Base-by-base conservation (phyloP, 2,888 invertebrate genomes). In the Plagodis pulveraria region DNA sequence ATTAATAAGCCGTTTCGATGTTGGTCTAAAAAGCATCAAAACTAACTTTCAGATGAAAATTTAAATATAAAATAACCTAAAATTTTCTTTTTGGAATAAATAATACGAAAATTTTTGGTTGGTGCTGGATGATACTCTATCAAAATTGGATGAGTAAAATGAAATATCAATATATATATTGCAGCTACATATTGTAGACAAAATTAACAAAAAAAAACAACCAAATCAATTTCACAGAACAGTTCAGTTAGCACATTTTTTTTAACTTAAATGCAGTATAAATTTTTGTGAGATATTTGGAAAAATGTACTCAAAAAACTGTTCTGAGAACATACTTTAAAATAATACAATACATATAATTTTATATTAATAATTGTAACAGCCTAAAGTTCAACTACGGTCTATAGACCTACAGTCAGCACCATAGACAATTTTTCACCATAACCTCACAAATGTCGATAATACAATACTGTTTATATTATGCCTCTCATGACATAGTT, bases 341-440 rank as follows among this genome's bases (percentile, higher is more conserved):
- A 54, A 56, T 53, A 62, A 56, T 63, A 63, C 55, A 63, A 34
- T 42, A 35, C 35, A 33, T n/a, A 38, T 50, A 41, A 51, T 52
- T 22, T 22, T 22, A 52, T 10, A 40, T 6, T 46, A 49, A 32
- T 50, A 52, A 56, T 58, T 58, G 40, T 65, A 70, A 67, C 65
- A 65, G 58, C 56, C 65, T 62, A 67, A 56, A 63, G 58, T 58
- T 44, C 42, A 40, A 54, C 57, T 57, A 51, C 45, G 8, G 33
- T 8, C 10, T 9, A 38, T 11, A 12, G 38, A 33, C 35, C 11
- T 52, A 44, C 48, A 38, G 22, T 34, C 22, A 22, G 42, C 5
- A 5, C 40, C 50, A 40, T 10, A 45, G 35, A 22, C 7, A 7
- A n/a, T 22, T 43, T 33, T 34, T 6, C 9, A 38, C 9, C 9